Conservation (phyloP, 2,888 invertebrate genomes). For the Drosophila falleni region DNA sequence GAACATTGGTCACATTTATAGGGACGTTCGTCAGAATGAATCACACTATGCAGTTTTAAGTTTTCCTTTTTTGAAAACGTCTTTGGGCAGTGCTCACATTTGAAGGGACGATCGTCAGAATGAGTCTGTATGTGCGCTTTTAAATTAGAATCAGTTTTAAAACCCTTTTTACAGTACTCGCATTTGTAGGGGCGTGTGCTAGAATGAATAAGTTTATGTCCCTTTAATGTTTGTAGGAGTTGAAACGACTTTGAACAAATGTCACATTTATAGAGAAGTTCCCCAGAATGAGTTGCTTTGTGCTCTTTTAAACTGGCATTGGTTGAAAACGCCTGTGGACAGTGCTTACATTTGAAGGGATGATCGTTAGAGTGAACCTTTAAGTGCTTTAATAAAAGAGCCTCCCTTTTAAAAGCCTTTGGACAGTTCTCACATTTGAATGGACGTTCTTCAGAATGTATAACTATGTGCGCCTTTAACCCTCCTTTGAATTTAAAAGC, state of each 20-base stretch:
- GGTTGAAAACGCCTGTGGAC: neutral
- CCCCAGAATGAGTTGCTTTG: neutral
- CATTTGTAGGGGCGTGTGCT: too few species aligned
- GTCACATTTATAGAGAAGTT: neutral
- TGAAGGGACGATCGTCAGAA: too few species aligned
- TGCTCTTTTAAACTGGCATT: neutral
- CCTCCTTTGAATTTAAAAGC: too few species aligned
- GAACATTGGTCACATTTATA: too few species aligned
- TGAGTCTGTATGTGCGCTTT: too few species aligned
- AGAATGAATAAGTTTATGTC: too few species aligned
- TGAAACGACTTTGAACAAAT: neutral
- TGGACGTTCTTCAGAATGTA: neutral
- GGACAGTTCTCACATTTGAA: neutral
- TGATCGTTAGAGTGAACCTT: neutral
- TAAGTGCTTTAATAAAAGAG: neutral
- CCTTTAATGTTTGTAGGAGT: neutral
- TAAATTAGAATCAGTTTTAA: too few species aligned
- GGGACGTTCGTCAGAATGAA: too few species aligned
- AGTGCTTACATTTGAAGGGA: neutral
- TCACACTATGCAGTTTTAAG: too few species aligned
- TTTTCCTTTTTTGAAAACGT: too few species aligned
- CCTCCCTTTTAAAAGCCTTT: neutral
- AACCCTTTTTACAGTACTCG: too few species aligned
- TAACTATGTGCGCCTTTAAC: neutral
- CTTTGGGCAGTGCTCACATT: too few species aligned